A percentile compares a stretch with the other conserved stretches of the same genome.
Evolutionary conservation across 2,797 vertebrate genomes (phyloP).

Genomic region (Thunnus albacares): DNA sequence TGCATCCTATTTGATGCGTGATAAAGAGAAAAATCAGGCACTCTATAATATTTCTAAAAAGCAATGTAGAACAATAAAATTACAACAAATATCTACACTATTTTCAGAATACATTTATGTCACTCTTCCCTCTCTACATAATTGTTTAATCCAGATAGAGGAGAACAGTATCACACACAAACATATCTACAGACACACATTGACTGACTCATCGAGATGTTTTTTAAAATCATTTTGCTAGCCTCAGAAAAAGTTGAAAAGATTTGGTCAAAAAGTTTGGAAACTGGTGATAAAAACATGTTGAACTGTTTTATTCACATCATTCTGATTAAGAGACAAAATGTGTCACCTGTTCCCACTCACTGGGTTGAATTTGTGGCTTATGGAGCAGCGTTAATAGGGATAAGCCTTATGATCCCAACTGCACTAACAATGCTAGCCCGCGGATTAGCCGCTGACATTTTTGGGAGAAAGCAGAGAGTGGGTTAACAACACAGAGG

Average conservation of each 20-base stretch:
- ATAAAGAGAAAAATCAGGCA: not conserved
- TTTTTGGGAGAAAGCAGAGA: constrained; percentile 72
- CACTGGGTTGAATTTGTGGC: constrained; percentile 54
- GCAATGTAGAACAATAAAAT: too few relatives aligned
- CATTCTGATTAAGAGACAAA: constrained; percentile 38
- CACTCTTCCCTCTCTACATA: not conserved
- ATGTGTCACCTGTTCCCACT: constrained; percentile 61
- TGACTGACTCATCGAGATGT: not conserved
- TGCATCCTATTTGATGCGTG: too few relatives aligned
- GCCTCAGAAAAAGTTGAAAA: not conserved
- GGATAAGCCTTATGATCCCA: constrained; percentile 76
- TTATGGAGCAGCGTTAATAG: constrained; percentile 65
- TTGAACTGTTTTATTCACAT: not conserved
- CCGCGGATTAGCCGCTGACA: constrained; percentile 72
- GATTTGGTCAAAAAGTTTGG: not conserved
- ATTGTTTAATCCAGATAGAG: not conserved
- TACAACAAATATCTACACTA: not conserved
- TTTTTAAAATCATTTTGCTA: too few relatives aligned
- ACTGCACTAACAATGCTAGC: constrained; percentile 74
- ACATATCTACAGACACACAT: not conserved
- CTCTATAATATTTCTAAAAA: not conserved
- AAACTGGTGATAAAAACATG: not conserved
- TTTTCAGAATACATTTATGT: constrained; percentile 1
- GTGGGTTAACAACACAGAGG: constrained; percentile 68
- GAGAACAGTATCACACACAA: not conserved